phyloP scores from a whole-genome alignment of 92 coral and sea anemone species.

The Umimayanthus kanabou region DNA sequence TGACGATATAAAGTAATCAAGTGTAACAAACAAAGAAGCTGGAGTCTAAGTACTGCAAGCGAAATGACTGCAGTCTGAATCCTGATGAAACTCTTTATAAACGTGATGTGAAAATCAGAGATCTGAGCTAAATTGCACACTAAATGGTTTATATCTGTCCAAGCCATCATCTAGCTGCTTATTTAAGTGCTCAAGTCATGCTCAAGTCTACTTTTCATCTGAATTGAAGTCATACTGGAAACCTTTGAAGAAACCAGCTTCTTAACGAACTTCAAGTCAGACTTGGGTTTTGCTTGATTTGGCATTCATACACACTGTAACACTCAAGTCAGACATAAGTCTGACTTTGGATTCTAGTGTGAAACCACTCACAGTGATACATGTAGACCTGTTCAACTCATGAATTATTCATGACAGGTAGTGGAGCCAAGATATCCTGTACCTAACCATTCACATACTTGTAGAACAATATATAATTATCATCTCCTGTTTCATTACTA shows the following conservation, averaged over 20 bases:
- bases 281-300: constrained; percentile 18
- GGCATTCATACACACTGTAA: background rate
- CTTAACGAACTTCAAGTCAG: constrained; percentile 7
- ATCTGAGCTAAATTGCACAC: background rate
- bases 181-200: constrained; percentile 19
- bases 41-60: constrained; percentile 24
- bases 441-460: background rate
- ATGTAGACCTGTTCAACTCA: constrained; percentile 3
- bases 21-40: too few relatives aligned
- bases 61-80: constrained; percentile 31
- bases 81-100: constrained; percentile 11
- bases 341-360: constrained; percentile 10
- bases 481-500: background rate
- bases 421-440: background rate
- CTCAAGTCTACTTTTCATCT: constrained; percentile 24
- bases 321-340: constrained; percentile 4
- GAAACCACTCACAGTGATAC: constrained; percentile 10
- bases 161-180: constrained; percentile 34
- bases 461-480: background rate
- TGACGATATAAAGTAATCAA: too few relatives aligned
- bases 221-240: constrained; percentile 22
- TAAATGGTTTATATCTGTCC: constrained; percentile 27
- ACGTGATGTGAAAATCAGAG: too few relatives aligned
- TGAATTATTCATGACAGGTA: constrained; percentile 1
- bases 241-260: constrained; percentile 20